Conservation (phyloP, 35 echinoderm and acorn worm species). For the Heliocidaris tuberculata region DNA sequence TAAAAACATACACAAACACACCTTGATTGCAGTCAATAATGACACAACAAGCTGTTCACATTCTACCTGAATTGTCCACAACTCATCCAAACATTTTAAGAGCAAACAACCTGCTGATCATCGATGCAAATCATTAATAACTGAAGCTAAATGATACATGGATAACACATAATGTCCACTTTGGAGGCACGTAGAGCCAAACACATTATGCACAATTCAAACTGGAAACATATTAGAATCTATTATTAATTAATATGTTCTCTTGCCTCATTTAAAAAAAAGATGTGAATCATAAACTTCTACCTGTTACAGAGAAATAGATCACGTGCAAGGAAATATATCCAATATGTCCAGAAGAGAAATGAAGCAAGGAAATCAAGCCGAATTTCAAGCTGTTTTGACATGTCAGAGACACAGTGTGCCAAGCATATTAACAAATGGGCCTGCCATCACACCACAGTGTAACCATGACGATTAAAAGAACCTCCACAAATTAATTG, state of each 20-base stretch:
- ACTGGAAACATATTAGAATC: not conserved
- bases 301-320: not conserved
- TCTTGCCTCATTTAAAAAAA: not conserved
- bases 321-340: not conserved
- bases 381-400: not conserved
- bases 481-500: conserved; percentile 5
- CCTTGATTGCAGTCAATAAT: too few species aligned
- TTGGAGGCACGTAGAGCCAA: not conserved
- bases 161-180: not conserved
- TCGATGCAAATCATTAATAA: not conserved
- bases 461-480: conserved; percentile 12
- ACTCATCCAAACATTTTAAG: not conserved
- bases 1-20: too few species aligned
- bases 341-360: not conserved
- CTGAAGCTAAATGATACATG: not conserved
- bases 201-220: not conserved
- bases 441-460: not conserved
- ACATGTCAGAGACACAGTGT: not conserved
- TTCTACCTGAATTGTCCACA: not conserved
- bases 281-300: not conserved
- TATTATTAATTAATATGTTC: not conserved
- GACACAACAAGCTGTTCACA: not conserved
- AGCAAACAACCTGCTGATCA: not conserved
- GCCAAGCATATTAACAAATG: not conserved
- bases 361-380: not conserved